A percentile compares a stretch with the other conserved stretches of the same genome.
Conservation (phyloP, 2,797 vertebrate genomes). For the Lateolabrax maculatus region DNA sequence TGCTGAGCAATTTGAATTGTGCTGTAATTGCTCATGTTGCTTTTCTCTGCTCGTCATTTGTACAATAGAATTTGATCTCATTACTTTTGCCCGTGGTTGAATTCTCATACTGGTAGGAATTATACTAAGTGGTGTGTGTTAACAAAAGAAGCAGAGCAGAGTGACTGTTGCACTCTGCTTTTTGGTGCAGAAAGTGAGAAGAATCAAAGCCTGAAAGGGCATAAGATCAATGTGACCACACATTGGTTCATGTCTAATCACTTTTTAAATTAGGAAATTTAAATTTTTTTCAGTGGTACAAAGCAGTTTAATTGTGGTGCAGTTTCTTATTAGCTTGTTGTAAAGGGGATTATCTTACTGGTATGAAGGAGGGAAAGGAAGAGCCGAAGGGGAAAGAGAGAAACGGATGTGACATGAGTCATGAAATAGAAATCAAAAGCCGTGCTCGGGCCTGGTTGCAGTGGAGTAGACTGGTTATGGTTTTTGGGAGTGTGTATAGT, state of each 20-base stretch:
- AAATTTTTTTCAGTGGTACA: constrained; percentile 29
- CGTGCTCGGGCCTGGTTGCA: constrained; percentile 54
- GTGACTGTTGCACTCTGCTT: constrained; percentile 37
- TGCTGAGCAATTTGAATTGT: constrained; percentile 73
- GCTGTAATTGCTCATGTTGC: constrained; percentile 77
- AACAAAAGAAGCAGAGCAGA: constrained; percentile 49
- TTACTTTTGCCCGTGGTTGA: constrained; percentile 67
- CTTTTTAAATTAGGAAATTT: constrained; percentile 29
- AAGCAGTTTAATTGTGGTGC: constrained; percentile 51
- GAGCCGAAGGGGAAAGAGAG: constrained; percentile 59
- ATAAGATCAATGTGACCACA: constrained; percentile 15
- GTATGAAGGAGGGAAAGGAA: constrained; percentile 58
- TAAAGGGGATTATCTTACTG: constrained; percentile 62
- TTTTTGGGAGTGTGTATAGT: constrained; percentile 64
- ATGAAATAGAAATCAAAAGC: constrained; percentile 80
- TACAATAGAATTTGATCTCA: constrained; percentile 71
- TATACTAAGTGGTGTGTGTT: constrained; percentile 55
- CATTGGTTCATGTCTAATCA: constrained; percentile 27
- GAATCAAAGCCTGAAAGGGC: constrained; percentile 22
- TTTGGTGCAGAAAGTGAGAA: constrained; percentile 26
- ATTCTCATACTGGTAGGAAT: constrained; percentile 52
- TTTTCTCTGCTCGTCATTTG: constrained; percentile 61
- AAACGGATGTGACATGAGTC: constrained; percentile 72
- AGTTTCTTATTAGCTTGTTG: constrained; percentile 58
- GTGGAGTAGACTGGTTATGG: constrained; percentile 57